phyloP scores from a whole-genome alignment of 2,113 vertebrate genomes.

The Pedionomus torquatus region DNA sequence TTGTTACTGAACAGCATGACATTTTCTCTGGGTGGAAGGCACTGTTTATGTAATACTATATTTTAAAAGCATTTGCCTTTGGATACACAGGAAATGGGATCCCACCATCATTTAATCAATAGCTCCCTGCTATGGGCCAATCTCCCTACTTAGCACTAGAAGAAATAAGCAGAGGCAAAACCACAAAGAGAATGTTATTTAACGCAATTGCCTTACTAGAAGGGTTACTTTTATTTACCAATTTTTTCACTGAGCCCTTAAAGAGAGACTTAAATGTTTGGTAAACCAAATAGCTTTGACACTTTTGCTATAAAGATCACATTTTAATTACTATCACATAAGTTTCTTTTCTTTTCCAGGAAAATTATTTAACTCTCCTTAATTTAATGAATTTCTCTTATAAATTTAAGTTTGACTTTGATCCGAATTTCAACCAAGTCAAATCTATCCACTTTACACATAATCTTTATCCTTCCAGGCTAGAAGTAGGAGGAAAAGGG shows the following conservation, averaged over 20 bases:
- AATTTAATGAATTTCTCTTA: neutral
- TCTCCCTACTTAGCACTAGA: neutral
- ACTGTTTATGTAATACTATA: neutral
- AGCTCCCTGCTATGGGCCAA: neutral
- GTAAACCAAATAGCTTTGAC: neutral
- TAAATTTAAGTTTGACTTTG: neutral
- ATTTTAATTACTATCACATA: neutral
- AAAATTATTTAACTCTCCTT: neutral
- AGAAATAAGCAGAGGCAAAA: neutral
- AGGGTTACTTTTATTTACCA: neutral
- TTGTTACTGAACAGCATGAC: slow-evolving; percentile 7
- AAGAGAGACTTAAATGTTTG: neutral
- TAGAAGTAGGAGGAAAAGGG: neutral
- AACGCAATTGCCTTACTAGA: neutral
- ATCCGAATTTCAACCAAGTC: neutral
- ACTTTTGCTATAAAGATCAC: neutral
- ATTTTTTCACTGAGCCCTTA: neutral
- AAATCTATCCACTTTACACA: neutral
- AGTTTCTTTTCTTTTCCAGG: neutral
- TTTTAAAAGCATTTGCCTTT: slow-evolving; percentile 37
- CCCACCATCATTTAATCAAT: neutral
- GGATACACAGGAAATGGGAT: neutral
- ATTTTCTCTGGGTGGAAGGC: neutral
- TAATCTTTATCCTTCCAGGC: neutral
- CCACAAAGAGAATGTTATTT: neutral